Conservation (phyloP, 2,797 vertebrate genomes). For the Rhinatrema bivittatum region DNA sequence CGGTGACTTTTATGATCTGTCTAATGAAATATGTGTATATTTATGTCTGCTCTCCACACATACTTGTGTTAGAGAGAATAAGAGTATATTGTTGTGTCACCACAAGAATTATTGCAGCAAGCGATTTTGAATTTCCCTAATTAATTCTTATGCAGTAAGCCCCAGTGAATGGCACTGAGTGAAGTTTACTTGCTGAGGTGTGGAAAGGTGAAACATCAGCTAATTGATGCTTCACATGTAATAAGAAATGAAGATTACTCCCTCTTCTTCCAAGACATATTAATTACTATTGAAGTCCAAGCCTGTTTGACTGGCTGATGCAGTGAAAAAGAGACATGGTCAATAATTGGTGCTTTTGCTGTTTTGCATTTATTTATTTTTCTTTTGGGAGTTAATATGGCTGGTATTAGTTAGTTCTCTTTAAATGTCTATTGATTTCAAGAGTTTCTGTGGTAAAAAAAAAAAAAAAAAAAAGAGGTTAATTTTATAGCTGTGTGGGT, state of each 20-base stretch:
- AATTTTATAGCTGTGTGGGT: too few relatives aligned
- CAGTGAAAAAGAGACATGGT: constrained; percentile 12
- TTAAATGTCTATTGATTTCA: too few relatives aligned
- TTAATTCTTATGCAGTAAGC: constrained; percentile 14
- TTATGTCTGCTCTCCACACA: constrained; percentile 5
- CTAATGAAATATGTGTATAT: too few relatives aligned
- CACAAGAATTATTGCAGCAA: constrained; percentile 21
- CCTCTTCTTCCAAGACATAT: constrained; percentile 6
- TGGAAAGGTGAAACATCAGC: constrained; percentile 9
- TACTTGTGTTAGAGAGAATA: constrained; percentile 15
- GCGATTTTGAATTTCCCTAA: constrained; percentile 13
- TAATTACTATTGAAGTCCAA: constrained; percentile 21
- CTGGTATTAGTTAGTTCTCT: too few relatives aligned
- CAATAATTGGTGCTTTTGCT: too few relatives aligned
- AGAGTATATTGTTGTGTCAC: constrained; percentile 5
- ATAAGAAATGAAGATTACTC: constrained; percentile 4
- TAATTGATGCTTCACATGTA: constrained; percentile 18
- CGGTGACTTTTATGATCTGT: too few relatives aligned
- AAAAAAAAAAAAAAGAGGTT: too few relatives aligned
- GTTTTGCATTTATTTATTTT: too few relatives aligned
- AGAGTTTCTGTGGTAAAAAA: too few relatives aligned
- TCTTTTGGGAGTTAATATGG: too few relatives aligned
- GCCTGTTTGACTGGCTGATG: constrained; percentile 15
- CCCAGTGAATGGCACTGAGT: constrained; percentile 18
- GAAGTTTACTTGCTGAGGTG: constrained; percentile 17